Conservation (phyloP, 2,797 vertebrate species). For the Falco novaeseelandiae region DNA sequence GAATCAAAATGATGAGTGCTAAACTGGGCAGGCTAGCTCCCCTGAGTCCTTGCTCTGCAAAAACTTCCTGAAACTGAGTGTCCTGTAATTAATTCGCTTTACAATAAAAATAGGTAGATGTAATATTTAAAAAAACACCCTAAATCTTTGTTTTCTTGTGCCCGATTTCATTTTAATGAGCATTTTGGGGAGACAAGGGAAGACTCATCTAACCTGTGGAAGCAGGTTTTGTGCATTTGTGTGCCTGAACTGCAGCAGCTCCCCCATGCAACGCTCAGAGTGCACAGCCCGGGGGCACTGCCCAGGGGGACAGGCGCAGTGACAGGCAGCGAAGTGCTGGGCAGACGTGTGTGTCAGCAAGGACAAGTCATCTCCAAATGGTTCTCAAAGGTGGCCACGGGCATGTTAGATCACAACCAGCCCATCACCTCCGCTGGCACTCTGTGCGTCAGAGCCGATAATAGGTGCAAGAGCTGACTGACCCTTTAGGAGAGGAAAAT, state of each 20-base stretch:
- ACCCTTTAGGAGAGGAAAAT: background rate
- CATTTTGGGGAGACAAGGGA: background rate
- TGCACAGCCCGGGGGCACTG: rapidly evolving
- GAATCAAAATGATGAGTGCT: background rate
- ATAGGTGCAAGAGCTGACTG: background rate
- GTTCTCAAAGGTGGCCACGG: background rate
- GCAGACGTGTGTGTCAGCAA: rapidly evolving
- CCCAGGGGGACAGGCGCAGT: rapidly evolving
- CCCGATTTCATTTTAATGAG: background rate
- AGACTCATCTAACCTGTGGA: background rate
- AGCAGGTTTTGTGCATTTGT: background rate
- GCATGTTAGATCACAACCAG: background rate
- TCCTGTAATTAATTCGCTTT: background rate
- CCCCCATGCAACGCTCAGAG: rapidly evolving
- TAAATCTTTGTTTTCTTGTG: background rate
- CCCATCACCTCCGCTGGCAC: background rate
- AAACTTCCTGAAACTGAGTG: background rate
- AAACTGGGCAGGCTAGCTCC: background rate
- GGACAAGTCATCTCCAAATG: rapidly evolving
- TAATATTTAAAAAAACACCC: background rate
- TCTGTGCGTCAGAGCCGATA: background rate
- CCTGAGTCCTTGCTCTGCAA: background rate
- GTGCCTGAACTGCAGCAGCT: background rate
- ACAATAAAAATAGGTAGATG: background rate
- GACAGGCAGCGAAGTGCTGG: background rate